Conservation (phyloP, 2,888 invertebrate genomes). For the Tethea ocularis region DNA sequence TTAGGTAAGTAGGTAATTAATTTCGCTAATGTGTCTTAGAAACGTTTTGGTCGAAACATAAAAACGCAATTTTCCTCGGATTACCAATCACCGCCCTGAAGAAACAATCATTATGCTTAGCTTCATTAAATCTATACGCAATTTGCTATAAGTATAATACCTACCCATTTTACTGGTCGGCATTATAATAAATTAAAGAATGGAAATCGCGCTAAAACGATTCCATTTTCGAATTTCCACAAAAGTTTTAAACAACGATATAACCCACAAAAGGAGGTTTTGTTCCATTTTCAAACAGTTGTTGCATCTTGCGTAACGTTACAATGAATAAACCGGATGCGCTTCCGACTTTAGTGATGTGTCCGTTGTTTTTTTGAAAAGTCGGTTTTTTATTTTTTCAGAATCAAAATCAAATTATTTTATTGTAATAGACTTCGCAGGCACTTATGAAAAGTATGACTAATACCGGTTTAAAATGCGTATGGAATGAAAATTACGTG, state of each 20-base stretch:
- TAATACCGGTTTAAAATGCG: too few species aligned
- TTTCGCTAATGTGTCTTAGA: neutral
- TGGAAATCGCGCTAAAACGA: neutral
- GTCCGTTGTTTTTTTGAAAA: conserved; percentile 7
- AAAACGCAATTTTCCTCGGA: neutral
- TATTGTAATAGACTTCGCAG: too few species aligned
- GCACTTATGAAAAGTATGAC: too few species aligned
- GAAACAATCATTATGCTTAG: neutral
- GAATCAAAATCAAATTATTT: neutral
- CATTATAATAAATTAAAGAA: neutral
- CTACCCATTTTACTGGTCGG: neutral
- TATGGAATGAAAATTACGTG: too few species aligned
- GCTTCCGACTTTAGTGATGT: conserved; percentile 39
- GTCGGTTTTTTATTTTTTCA: neutral
- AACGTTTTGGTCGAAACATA: neutral
- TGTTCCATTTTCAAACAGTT: conserved; percentile 1
- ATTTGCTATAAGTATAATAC: neutral
- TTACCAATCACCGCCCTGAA: conserved; percentile 2
- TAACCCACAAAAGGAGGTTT: neutral
- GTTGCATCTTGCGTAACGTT: conserved; percentile 23
- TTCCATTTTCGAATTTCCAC: too few species aligned
- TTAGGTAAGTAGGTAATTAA: too few species aligned
- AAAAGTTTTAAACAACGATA: too few species aligned
- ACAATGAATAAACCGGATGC: conserved; percentile 30
- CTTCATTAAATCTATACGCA: conserved; percentile 1